Base-by-base conservation (phyloP, 1,140 invertebrate species). In the Drosophila albomicans region DNA sequence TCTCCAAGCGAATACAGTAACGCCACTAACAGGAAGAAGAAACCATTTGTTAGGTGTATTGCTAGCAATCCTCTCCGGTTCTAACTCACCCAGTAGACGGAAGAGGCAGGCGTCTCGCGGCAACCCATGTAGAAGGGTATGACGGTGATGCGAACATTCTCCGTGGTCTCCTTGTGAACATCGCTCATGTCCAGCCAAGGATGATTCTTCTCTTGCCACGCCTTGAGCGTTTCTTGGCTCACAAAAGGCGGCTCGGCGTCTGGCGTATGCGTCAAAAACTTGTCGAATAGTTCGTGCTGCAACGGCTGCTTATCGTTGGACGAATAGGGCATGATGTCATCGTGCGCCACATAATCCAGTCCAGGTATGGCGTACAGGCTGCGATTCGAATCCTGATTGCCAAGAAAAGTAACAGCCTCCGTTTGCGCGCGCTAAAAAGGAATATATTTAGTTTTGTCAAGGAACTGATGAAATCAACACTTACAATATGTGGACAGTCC, bases 161-260 rank as follows among this genome's bases (percentile, higher is more conserved):
- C 98, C 0, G 98, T 99, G 0, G 98, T 99, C 94, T 99, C 98
- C 91, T 98, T 97, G 92, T 99, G 98, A n/a, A 99, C 98, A 94
- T 99, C 98, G 35, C 98, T 98, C 52, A 99, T 93, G 91, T 99
- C 97, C 43, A 99, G 92, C 98, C 98, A 99, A 0, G 98, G 98
- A 93, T 99, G 98, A 94, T 99, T 99, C 91, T 98, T 98, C 84
- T 99, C 97, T 93, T 99, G 98, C 98, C 98, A 99, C 0, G 98
- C 97, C 82, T 95, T 94, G 1, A 99, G 93, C 0, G 98, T 99
- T 88, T 99, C 98, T 93, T 97, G 96, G 0, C 97, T 95, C 59
- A 95, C 93, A 94, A 98, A 99, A 1, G 96, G 96, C 1, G 97
- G 97, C 93, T 98, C 97, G 94, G 87, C 51, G 88, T 93, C 96